Percentiles rank a stretch among this genome's conserved stretches.
Evolutionary conservation across 2,797 vertebrate genomes (phyloP).

Genomic region (Pempheris klunzingeri): DNA sequence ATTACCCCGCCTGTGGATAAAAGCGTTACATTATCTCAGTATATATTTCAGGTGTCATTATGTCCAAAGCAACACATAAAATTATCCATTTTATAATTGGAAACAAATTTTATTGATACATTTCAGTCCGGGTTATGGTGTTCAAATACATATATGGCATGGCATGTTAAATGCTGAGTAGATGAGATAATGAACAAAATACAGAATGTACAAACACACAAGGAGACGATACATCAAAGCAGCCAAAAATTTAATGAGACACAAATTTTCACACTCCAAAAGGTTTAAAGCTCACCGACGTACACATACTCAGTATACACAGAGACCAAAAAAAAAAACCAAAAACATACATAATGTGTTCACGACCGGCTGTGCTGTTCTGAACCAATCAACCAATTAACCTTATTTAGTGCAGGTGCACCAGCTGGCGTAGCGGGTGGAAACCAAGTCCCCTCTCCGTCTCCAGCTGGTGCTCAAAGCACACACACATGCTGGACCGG

Average conservation of each 20-base stretch:
- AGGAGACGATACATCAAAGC: not conserved
- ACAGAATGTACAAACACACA: not conserved
- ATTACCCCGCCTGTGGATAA: not conserved
- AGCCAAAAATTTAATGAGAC: not conserved
- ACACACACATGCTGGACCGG: conserved; percentile 23
- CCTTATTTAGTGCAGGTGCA: conserved; percentile 69
- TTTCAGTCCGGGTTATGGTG: not conserved
- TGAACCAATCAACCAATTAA: conserved; percentile 70
- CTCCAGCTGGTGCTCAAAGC: conserved; percentile 67
- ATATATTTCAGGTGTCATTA: not conserved
- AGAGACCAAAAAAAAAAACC: conserved; percentile 29
- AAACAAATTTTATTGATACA: not conserved
- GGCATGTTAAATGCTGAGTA: not conserved
- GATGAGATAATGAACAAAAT: too few species aligned
- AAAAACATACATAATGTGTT: conserved; percentile 33
- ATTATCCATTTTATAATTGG: not conserved
- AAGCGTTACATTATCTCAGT: not conserved
- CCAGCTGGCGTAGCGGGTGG: conserved; percentile 58
- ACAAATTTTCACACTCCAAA: not conserved
- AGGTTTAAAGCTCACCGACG: conserved; percentile 12
- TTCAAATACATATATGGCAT: not conserved
- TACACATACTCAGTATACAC: conserved; percentile 2
- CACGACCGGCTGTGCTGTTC: conserved; percentile 50
- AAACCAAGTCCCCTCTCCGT: conserved; percentile 35
- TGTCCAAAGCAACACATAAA: not conserved